Evolutionary conservation across 2,797 vertebrate species (phyloP).

Genomic region (Dromococcyx pavoninus): DNA sequence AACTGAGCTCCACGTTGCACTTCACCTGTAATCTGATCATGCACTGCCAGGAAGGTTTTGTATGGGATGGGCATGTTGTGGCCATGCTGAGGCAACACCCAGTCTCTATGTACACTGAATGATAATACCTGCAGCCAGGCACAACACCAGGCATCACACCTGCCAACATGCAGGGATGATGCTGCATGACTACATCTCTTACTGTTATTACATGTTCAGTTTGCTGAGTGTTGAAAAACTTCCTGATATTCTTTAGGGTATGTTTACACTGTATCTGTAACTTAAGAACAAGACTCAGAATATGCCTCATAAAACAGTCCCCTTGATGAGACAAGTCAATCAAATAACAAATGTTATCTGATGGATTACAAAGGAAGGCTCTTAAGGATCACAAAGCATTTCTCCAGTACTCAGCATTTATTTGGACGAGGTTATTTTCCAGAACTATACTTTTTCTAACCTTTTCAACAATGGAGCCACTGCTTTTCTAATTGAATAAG

Average conservation of each 20-base stretch:
- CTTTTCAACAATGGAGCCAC: background rate
- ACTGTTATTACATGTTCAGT: background rate
- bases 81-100: background rate
- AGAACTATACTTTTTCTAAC: background rate
- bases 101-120: rapidly evolving
- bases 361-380: background rate
- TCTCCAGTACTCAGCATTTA: background rate
- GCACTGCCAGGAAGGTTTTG: background rate
- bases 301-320: background rate
- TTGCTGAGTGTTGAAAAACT: background rate
- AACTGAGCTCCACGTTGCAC: background rate
- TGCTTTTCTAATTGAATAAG: background rate
- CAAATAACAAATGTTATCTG: background rate
- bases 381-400: background rate
- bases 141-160: background rate
- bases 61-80: background rate
- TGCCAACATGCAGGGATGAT: background rate
- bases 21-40: background rate
- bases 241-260: background rate
- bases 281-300: background rate
- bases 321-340: background rate
- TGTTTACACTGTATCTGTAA: background rate
- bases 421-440: background rate
- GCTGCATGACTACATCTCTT: background rate
- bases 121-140: background rate